Evolutionary conservation across 2,113 vertebrate species (phyloP), one percentile per base, ranked within the genome.

Genomic region (Catagonus wagneri): DNA sequence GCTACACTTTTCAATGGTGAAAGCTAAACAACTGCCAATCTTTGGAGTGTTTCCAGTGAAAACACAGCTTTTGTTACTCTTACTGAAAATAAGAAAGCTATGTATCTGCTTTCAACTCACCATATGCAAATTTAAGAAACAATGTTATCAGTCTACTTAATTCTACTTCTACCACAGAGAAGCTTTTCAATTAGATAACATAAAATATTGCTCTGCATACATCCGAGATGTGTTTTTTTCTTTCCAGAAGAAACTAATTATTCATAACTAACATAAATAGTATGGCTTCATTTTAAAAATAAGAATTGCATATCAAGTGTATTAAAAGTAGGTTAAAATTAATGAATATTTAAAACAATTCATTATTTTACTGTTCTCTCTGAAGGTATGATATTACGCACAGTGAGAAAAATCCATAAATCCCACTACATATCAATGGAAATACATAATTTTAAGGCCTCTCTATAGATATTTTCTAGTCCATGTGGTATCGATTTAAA

Each of bases 351-450:
- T 81, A 50, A 71, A 81, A 78, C 39, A 86, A 63, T 71, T 80
- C 72, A 94, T 88, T 80, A 94, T 89, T 92, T 86, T 54, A 89
- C 27, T 92, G 61, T 76, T 90, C 63, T 80, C 78, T 89, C 65
- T 93, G 29, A 93, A 75, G 25, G 52, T 4, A 50, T 54, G 54
- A n/a, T 78, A n/a, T 36, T 72, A 36, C 22, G 1, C 61, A 84
- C 11, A 85, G 6, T 69, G 22, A n/a, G 15, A 44, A 76, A 96
- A 93, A 61, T 84, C n/a, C n/a, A 80, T 80, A 93, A 91, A 88
- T 81, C 16, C 19, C 20, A 72, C 34, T 72, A 90, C 9, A 56
- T 36, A 68, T 54, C 15, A 83, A 79, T 60, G 19, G 54, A 90
- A 93, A 76, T 65, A 78, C 12, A 12, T 34, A 84, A 83, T 91